A percentile compares a stretch with the other conserved stretches of the same genome.
Evolutionary conservation across 2,888 invertebrate species (phyloP).

Genomic region (Geotrupes spiniger): DNA sequence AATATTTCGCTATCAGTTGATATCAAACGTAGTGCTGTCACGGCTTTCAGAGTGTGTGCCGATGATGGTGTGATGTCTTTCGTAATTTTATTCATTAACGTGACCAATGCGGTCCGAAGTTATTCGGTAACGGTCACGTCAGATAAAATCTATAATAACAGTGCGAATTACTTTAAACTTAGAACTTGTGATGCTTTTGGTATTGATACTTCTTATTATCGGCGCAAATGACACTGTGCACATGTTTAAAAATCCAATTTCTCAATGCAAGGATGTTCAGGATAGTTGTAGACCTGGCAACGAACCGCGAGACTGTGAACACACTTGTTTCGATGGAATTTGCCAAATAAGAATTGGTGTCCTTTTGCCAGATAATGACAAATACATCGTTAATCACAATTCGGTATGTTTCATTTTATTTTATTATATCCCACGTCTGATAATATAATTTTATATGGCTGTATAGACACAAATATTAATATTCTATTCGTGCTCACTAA

Average conservation of each 20-base stretch:
- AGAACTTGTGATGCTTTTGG: conserved; percentile 23
- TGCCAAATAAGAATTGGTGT: conserved; percentile 67
- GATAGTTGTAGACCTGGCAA: conserved; percentile 20
- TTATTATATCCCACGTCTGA: neutral
- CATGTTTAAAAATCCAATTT: neutral
- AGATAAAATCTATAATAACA: conserved; percentile 4
- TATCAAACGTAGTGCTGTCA: conserved; percentile 28
- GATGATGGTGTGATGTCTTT: conserved; percentile 24
- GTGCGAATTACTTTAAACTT: conserved; percentile 8
- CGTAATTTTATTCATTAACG: conserved; percentile 16
- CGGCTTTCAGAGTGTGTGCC: conserved; percentile 22
- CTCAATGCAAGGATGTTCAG: conserved; percentile 7
- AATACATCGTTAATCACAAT: conserved; percentile 54
- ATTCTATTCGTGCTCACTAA: no score
- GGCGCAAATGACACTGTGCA: conserved; percentile 14
- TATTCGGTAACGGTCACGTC: conserved; percentile 9
- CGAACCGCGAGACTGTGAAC: conserved; percentile 22
- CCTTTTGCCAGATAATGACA: conserved; percentile 59
- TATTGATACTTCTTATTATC: conserved; percentile 21
- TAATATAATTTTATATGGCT: no score
- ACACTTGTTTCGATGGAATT: conserved; percentile 45
- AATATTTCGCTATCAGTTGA: conserved; percentile 41
- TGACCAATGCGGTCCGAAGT: conserved; percentile 16
- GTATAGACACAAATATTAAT: no score
- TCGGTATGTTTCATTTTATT: conserved; percentile 42